Base-by-base conservation (phyloP, 2,888 invertebrate genomes). In the Mesorhabditis spiculigera region DNA sequence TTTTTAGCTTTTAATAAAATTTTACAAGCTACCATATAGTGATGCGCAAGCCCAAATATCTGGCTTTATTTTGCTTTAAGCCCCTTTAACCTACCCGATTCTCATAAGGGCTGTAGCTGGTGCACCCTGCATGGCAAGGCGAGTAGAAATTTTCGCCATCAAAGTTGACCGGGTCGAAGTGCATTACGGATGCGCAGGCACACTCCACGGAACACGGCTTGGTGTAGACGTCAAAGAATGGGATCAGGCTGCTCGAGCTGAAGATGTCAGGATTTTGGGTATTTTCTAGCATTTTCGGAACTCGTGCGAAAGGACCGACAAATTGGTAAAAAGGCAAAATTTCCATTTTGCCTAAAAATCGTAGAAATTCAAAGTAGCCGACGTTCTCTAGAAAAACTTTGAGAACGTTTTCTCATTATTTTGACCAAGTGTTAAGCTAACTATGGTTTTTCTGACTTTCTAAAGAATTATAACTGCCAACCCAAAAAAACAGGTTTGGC, bases 51-150 rank as follows among this genome's bases (percentile, higher is more conserved):
- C 28, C 28, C 28, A 5, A 45, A 2, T 42, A 4, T 1, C 42
- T 5, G 4, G 1, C 43, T 5, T 16, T 43, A 28, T 65, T 5
- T 65, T 42, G 4, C 42, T 42, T 4, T 43, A n/a, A 42, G 10
- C 6, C n/a, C 41, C 41, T 28, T 62, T 43, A 64, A 69, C 72
- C 70, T 10, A 78, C 78, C 10, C 71, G 65, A 67, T 76, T 75
- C 4, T 69, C 58, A 43, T 64, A 71, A 4, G 70, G 28, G 43
- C 76, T 70, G 43, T 76, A 80, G 13, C 69, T 67, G 41, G 72
- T 70, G 83, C 92, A 92, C 1, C 92, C 92, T 4, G 92, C 92
- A 80, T 90, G 90, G 85, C 92, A 92, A 0, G 92, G 91, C 0
- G 91, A 91, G 83, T 90, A 92, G 84, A 89, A 92, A 0, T 90